Base-by-base conservation (phyloP, 1,140 invertebrate species). In the Drosophila pallidifrons region DNA sequence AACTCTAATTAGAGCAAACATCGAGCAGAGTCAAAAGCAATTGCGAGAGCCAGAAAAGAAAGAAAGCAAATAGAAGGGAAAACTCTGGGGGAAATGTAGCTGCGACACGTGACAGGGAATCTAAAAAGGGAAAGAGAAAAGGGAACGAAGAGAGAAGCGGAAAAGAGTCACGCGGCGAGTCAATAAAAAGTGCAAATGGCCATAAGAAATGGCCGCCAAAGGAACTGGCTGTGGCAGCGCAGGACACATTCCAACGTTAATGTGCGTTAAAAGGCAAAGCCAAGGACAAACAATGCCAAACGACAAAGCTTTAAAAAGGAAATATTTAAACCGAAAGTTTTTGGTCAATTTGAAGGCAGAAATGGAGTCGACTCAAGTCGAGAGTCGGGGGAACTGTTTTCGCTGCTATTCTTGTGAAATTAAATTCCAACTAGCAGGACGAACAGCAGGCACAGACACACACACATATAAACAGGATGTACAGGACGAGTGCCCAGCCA, bases 111-210 rank as follows among this genome's bases (percentile, higher is more conserved):
- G 54, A 72, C 69, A 59, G 16, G 52, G 32, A 41, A 60, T 8
- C 32, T 15, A 38, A 68, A 49, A 16, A 35, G 16, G 2, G 2
- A 16, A 55, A 52, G 13, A 32, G 3, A 15, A 5, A 30, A 4
- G n/a, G 28, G 46, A 35, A 5, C 1, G 51, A 30, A 10, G 4
- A 20, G 35, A 30, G 30, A 68, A 61, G 41, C 66, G 65, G 11
- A 57, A 68, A 75, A 49, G 49, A 75, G 72, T 75, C 72, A 63
- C 66, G 66, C 51, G 52, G 66, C 46, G 43, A 75, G 54, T 75
- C 68, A 75, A 75, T 75, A 75, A 75, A 75, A 72, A 75, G 66
- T 69, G 57, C 58, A 65, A 72, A 75, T 65, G 67, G 67, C 73
- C 73, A 64, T 64, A 75, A 75, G 67, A 75, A 71, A 75, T 75